A percentile compares a stretch with the other conserved stretches of the same genome.
phyloP scores from a whole-genome alignment of 1,140 invertebrate species.

The Mesaphorura yosii region DNA sequence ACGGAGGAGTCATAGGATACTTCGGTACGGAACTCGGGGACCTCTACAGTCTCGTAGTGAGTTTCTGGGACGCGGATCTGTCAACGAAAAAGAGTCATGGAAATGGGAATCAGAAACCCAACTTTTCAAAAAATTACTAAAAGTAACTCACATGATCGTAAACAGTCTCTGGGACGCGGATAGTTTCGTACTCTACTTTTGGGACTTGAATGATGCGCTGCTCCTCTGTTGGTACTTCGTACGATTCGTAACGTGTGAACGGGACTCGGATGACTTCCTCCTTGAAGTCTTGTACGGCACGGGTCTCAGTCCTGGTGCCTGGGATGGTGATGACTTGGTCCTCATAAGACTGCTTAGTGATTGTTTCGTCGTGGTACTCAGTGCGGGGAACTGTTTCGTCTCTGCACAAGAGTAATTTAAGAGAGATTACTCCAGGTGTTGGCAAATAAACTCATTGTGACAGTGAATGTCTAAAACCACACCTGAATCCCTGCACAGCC shows the following conservation, averaged over 20 bases:
- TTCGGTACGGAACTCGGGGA: not conserved
- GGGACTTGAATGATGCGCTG: not conserved
- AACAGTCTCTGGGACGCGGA: not conserved
- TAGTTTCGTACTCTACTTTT: not conserved
- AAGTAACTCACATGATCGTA: too few species aligned
- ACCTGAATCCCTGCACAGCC: not conserved
- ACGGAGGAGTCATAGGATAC: not conserved
- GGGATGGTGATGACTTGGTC: not conserved
- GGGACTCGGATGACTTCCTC: not conserved
- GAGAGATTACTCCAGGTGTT: too few species aligned
- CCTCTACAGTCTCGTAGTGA: not conserved
- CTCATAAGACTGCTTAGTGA: not conserved
- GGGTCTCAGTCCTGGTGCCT: not conserved
- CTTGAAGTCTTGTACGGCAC: not conserved
- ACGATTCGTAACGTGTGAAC: not conserved
- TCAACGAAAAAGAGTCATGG: too few species aligned
- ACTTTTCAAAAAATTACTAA: too few species aligned
- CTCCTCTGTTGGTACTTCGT: not conserved
- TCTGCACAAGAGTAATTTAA: too few species aligned
- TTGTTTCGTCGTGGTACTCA: not conserved
- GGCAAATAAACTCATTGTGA: too few species aligned
- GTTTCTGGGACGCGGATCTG: not conserved
- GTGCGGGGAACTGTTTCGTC: not conserved
- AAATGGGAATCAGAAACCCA: not conserved
- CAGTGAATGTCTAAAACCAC: too few species aligned